Evolutionary conservation across 2,113 vertebrate species (phyloP).

Genomic region (Chlorocebus sabaeus): DNA sequence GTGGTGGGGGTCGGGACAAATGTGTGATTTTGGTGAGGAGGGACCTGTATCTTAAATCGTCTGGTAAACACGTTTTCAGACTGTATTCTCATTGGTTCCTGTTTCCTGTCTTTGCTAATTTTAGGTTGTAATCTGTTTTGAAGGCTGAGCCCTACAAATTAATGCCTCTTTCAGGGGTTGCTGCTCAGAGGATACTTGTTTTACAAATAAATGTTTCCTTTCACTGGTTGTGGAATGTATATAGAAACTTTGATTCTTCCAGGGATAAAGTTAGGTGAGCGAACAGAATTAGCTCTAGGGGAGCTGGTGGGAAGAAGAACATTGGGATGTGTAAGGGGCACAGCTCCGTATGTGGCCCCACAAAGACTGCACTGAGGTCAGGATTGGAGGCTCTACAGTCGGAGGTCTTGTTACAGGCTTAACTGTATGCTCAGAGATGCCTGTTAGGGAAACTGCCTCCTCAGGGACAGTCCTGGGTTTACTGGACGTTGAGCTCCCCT

Average conservation of each 20-base stretch:
- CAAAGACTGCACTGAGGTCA: rapidly evolving
- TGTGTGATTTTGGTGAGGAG: background rate
- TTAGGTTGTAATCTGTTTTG: background rate
- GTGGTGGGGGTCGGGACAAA: too few species aligned
- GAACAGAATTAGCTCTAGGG: background rate
- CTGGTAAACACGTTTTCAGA: background rate
- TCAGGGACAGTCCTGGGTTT: background rate
- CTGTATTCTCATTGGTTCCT: background rate
- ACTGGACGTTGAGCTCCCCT: rapidly evolving
- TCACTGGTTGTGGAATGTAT: background rate
- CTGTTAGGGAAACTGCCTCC: background rate
- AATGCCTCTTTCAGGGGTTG: background rate
- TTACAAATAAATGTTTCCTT: background rate
- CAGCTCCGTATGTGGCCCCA: rapidly evolving
- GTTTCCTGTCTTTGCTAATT: background rate
- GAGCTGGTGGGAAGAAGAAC: too few species aligned
- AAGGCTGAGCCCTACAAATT: background rate
- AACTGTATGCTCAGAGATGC: background rate
- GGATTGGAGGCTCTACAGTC: background rate
- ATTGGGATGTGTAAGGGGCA: too few species aligned
- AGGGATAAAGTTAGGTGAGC: background rate
- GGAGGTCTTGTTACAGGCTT: background rate
- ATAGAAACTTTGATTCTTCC: background rate
- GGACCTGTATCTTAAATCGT: background rate
- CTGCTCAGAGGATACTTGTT: background rate